Percentiles rank a stretch among this genome's conserved stretches.
Conservation (phyloP, 2,113 vertebrate species). For the Spilogale gracilis region DNA sequence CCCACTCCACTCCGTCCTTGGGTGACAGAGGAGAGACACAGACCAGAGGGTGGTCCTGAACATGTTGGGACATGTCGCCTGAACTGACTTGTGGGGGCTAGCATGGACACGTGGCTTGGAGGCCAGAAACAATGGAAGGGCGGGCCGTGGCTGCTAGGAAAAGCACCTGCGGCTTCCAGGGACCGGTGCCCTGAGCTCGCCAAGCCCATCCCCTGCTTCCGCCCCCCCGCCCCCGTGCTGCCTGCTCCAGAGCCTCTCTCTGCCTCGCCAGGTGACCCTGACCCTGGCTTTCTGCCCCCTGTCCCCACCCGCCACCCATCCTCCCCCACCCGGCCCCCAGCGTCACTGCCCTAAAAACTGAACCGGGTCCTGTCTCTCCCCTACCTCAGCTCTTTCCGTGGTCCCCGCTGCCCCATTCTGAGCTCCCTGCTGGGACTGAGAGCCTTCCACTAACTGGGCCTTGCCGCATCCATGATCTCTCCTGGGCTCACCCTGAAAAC, state of each 20-base stretch:
- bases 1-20: neutral
- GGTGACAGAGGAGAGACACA: neutral
- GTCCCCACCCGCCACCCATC: neutral
- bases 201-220: neutral
- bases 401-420: neutral
- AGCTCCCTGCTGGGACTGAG: fast-evolving
- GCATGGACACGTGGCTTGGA: neutral
- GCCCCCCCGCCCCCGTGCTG: neutral
- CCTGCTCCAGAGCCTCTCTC: neutral
- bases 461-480: fast-evolving
- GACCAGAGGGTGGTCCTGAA: fast-evolving
- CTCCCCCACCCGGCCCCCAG: neutral
- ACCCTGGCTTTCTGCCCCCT: neutral
- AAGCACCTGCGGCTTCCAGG: neutral
- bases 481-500: neutral
- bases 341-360: neutral
- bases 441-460: fast-evolving
- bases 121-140: neutral
- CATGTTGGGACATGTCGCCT: fast-evolving
- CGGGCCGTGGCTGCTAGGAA: neutral
- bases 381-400: fast-evolving
- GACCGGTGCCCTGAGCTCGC: neutral
- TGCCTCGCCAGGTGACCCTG: neutral
- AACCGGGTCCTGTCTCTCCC: neutral
- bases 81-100: neutral